Conservation (phyloP, 2,797 vertebrate genomes). For the Enteromius unitaeniatus region DNA sequence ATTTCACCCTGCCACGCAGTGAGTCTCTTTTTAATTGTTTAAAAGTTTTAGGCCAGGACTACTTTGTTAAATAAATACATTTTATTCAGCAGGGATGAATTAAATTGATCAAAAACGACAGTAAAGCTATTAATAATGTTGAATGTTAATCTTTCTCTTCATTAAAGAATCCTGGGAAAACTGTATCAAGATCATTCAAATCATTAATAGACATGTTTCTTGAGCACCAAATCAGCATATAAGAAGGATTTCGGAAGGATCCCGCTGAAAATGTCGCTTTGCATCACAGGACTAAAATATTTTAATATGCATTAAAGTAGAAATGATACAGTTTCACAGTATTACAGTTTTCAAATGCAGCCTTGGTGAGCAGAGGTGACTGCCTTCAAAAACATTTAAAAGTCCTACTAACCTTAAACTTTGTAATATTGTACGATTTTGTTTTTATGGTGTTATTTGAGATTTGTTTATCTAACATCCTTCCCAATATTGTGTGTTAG, state of each 20-base stretch:
- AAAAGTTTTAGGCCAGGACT: background rate
- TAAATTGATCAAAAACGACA: background rate
- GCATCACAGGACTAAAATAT: background rate
- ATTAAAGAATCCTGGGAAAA: background rate
- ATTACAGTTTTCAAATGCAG: background rate
- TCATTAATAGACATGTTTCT: background rate
- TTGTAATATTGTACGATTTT: background rate
- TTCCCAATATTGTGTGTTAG: slow-evolving; percentile 65
- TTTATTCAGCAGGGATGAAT: background rate
- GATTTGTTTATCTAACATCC: background rate
- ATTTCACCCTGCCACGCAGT: slow-evolving; percentile 93
- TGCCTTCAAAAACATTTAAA: background rate
- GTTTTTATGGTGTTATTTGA: slow-evolving; percentile 4
- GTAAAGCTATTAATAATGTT: background rate
- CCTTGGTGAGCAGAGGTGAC: background rate
- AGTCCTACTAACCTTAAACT: background rate
- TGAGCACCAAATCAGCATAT: background rate
- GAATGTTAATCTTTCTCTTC: background rate
- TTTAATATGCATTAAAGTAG: background rate
- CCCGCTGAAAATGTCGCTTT: background rate
- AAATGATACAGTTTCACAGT: background rate
- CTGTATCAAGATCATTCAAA: background rate
- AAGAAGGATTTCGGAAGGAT: background rate
- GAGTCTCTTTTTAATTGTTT: slow-evolving; percentile 65
- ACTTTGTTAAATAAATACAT: background rate